Percentiles rank a stretch among this genome's conserved stretches.
Evolutionary conservation across 2,888 invertebrate genomes (phyloP).

Genomic region (Melinopterus prodromus): DNA sequence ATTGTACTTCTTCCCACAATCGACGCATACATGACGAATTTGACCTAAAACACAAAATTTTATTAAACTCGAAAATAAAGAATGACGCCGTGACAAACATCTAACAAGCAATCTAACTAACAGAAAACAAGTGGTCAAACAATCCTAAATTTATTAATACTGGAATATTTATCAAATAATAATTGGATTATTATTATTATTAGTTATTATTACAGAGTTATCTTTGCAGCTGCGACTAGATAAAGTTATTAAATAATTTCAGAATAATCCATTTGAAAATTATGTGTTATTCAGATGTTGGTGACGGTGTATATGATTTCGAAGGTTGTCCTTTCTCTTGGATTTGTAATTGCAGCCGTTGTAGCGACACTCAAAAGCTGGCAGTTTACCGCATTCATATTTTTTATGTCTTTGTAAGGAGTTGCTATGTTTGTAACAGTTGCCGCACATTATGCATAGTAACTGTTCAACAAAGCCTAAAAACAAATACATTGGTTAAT

Average conservation of each 20-base stretch:
- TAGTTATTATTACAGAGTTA: too few species aligned
- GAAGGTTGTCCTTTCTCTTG: conserved; percentile 39
- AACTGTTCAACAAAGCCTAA: neutral
- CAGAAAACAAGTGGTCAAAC: neutral
- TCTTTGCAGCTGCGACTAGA: too few species aligned
- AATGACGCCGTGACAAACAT: neutral
- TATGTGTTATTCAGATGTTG: too few species aligned
- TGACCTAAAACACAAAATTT: conserved; percentile 28
- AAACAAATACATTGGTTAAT: neutral
- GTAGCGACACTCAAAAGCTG: conserved; percentile 36
- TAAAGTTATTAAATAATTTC: too few species aligned
- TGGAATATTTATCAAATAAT: too few species aligned
- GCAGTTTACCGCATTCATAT: conserved; percentile 42
- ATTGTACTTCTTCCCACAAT: conserved; percentile 60
- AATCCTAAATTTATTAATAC: too few species aligned
- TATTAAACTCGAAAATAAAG: neutral
- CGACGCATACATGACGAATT: conserved; percentile 21
- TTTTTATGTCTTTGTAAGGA: conserved; percentile 41
- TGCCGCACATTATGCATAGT: conserved; percentile 16
- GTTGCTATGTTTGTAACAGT: conserved; percentile 38
- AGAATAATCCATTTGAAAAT: too few species aligned
- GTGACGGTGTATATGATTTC: conserved; percentile 32
- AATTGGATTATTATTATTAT: too few species aligned
- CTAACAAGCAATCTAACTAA: conserved; percentile 5
- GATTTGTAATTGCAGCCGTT: conserved; percentile 37